These are phyloP conservation scores for Arge pagana DNA, from an alignment of 2,888 invertebrate genomes.

Conservation along the genomic window DNA sequence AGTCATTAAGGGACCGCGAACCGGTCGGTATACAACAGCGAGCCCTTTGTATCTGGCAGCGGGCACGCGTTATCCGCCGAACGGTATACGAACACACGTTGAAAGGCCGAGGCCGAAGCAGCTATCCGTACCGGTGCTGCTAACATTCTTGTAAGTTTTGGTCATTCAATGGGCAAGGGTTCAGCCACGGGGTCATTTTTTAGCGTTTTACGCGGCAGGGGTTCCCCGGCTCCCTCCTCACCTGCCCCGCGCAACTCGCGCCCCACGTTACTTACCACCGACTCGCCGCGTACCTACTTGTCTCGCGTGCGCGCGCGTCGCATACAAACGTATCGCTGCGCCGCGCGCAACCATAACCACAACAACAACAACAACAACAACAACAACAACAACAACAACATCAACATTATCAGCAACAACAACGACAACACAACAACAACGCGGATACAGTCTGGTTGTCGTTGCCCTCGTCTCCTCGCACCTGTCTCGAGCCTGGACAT, in stretches of 20 bases:
- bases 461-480: conserved; percentile 39
- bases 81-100: conserved; percentile 20
- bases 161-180: conserved; percentile 31
- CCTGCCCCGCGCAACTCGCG: conserved; percentile 1
- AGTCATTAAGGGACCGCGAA: conserved; percentile 48
- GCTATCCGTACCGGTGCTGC: conserved; percentile 30
- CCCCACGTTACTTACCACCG: too few relatives aligned
- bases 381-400: too few relatives aligned
- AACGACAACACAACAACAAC: too few relatives aligned
- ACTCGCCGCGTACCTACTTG: conserved; percentile 6
- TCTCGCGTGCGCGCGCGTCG: conserved; percentile 24
- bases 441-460: too few relatives aligned
- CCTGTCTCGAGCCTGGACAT: conserved; percentile 33
- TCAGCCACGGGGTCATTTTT: conserved; percentile 40
- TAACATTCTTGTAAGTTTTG: conserved; percentile 35
- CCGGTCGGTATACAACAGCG: conserved; percentile 45
- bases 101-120: conserved; percentile 18
- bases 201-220: conserved; percentile 42
- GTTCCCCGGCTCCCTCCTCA: conserved; percentile 24
- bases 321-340: conserved; percentile 1
- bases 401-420: too few relatives aligned
- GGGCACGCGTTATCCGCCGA: conserved; percentile 17
- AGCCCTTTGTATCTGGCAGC: conserved; percentile 36
- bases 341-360: neutral
- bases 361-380: too few relatives aligned